Base-by-base conservation (phyloP, 2,888 invertebrate genomes). In the Drosophila eohydei region DNA sequence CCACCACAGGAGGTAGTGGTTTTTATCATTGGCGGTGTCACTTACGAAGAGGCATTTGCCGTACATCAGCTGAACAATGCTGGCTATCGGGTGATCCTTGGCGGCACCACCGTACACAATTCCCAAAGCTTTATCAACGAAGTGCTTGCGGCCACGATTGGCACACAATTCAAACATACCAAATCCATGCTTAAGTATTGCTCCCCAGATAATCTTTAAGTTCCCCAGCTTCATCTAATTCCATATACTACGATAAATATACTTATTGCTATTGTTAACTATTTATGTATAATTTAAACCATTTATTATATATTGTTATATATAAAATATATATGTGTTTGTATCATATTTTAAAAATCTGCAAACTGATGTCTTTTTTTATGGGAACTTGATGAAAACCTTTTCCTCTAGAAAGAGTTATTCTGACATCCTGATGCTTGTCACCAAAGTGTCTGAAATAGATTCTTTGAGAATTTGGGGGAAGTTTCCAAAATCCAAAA, bases 11-110 rank as follows among this genome's bases (percentile, higher is more conserved):
- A 99, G 92, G 95, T 99, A n/a, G 96, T 99, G 56, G 96, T 99
- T 28, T 99, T 99, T 91, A 96, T 99, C 51, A 95, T 99, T 64
- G 99, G 99, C 3, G 99, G 99, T 14, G 95, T 96, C 44, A 99
- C 99, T 0, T 99, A 98, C 92, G 99, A 99, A 92, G 99, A 99
- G 93, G 96, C 98, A 0, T 93, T 97, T 26, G 95, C 96, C 40
- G 96, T 99, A 2, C 96, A 98, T 92, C 96, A 95, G 91, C 91
- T 99, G 62, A 97, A 97, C 91, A 95, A 95, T 87, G 92, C 93
- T 59, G 94, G 95, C 55, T 95, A 96, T 91, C 95, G 95, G 82
- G 95, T 98, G 21, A 94, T 98, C 63, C 93, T 99, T 0, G 99
- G 99, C 9, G 98, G 98, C n/a, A 98, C 98, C 1, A 95, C 95